These are phyloP conservation scores for Lasioglossum leucozonium DNA, from an alignment of 2,888 invertebrate genomes.

Conservation along the genomic window DNA sequence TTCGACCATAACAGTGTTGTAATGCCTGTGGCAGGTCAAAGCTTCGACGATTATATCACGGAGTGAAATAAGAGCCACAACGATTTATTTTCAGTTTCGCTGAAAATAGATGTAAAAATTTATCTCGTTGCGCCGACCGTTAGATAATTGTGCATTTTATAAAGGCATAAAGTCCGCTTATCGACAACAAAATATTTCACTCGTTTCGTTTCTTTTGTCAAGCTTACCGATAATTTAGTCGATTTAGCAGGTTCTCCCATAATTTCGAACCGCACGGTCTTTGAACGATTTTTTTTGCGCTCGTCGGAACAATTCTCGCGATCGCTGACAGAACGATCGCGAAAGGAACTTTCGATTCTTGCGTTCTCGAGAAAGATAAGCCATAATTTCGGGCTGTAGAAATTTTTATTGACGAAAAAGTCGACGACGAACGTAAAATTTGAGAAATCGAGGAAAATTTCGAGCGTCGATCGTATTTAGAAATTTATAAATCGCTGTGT, in stretches of 20 bases:
- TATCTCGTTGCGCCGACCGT: not conserved
- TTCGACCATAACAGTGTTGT: not conserved
- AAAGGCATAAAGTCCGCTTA: not conserved
- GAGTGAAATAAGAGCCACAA: not conserved
- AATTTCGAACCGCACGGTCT: not conserved
- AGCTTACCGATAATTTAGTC: not conserved
- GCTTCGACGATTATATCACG: not conserved
- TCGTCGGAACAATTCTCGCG: not conserved
- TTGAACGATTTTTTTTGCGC: not conserved
- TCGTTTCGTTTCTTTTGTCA: not conserved
- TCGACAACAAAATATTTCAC: not conserved
- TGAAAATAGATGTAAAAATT: not conserved
- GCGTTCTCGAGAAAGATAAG: not conserved
- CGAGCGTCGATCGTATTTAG: not conserved
- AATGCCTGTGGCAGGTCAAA: not conserved
- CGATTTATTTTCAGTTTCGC: not conserved
- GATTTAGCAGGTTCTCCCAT: not conserved
- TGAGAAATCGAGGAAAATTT: not conserved
- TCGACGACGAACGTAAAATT: not conserved
- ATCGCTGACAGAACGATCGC: not conserved
- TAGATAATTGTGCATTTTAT: not conserved
- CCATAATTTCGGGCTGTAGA: not conserved
- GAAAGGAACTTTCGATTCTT: not conserved
- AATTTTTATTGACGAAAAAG: not conserved
- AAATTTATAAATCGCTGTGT: not conserved